These are phyloP conservation scores for Xerus rutilus DNA, from an alignment of 2,797 vertebrate genomes.

Conservation along the genomic window DNA sequence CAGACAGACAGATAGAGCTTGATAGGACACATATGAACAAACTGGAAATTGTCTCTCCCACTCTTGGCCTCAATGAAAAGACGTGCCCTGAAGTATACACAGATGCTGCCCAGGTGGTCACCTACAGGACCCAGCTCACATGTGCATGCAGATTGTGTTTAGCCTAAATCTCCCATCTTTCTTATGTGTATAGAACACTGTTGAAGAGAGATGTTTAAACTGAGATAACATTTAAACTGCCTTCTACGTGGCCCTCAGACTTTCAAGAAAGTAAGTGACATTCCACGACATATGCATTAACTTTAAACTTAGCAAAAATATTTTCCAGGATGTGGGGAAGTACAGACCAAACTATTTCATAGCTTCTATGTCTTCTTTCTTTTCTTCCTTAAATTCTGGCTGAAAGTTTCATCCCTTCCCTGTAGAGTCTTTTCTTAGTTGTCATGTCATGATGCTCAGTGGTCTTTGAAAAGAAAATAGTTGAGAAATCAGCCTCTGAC, in stretches of 20 bases:
- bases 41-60: constrained; percentile 58
- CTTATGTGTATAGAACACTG: constrained; percentile 63
- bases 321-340: constrained; percentile 68
- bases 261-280: constrained; percentile 76
- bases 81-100: constrained; percentile 18
- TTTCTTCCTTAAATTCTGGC: constrained; percentile 69
- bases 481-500: not conserved
- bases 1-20: not conserved
- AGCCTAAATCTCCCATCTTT: constrained; percentile 69
- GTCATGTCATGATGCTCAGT: not conserved
- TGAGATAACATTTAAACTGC: constrained; percentile 57
- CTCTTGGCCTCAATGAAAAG: constrained; percentile 61
- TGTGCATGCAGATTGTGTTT: not conserved
- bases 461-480: constrained; percentile 65
- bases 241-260: constrained; percentile 69
- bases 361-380: constrained; percentile 53
- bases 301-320: constrained; percentile 73
- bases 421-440: constrained; percentile 30
- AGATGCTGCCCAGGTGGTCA: constrained; percentile 54
- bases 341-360: constrained; percentile 62
- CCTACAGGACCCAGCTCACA: not conserved
- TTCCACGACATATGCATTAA: constrained; percentile 75
- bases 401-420: constrained; percentile 55
- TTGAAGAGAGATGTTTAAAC: constrained; percentile 55
- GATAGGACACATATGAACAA: constrained; percentile 25